phyloP scores from a whole-genome alignment of 2,888 invertebrate species.

The Pseudococcus viburni region DNA sequence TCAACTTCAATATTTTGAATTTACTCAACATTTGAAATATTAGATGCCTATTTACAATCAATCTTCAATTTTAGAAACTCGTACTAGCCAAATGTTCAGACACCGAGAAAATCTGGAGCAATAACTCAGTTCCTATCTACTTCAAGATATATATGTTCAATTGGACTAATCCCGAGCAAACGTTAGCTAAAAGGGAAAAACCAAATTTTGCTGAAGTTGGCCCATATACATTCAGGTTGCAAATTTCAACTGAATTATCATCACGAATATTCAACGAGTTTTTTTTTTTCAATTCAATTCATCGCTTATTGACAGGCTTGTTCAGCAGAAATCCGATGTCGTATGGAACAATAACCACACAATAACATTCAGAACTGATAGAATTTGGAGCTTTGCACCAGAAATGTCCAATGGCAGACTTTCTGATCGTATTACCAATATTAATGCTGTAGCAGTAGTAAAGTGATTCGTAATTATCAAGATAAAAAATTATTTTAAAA shows the following conservation, averaged over 20 bases:
- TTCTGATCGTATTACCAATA: slow-evolving; percentile 78
- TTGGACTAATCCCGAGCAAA: slow-evolving; percentile 71
- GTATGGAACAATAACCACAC: slow-evolving; percentile 81
- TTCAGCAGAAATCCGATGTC: slow-evolving; percentile 33
- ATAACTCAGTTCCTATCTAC: slow-evolving; percentile 71
- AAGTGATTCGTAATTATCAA: slow-evolving; percentile 72
- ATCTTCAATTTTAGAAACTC: not conserved
- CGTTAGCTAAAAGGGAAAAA: slow-evolving; percentile 69
- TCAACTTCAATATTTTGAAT: not conserved
- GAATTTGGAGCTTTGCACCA: slow-evolving; percentile 82
- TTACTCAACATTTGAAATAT: not conserved
- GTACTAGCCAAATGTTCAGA: slow-evolving; percentile 23
- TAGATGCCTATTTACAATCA: too few relatives aligned
- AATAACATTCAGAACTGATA: slow-evolving; percentile 82
- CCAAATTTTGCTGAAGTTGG: slow-evolving; percentile 69
- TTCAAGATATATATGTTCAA: slow-evolving; percentile 71
- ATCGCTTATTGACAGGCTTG: not conserved
- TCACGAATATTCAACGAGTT: too few relatives aligned
- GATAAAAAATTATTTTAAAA: too few relatives aligned
- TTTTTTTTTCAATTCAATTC: not conserved
- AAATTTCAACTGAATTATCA: not conserved
- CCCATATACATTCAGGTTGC: slow-evolving; percentile 69
- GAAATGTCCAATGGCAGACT: slow-evolving; percentile 81
- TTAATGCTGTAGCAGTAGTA: slow-evolving; percentile 86
- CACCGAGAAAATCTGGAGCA: slow-evolving; percentile 70